Conservation (phyloP, 2,797 vertebrate genomes). For the Rousettus madagascariensis region DNA sequence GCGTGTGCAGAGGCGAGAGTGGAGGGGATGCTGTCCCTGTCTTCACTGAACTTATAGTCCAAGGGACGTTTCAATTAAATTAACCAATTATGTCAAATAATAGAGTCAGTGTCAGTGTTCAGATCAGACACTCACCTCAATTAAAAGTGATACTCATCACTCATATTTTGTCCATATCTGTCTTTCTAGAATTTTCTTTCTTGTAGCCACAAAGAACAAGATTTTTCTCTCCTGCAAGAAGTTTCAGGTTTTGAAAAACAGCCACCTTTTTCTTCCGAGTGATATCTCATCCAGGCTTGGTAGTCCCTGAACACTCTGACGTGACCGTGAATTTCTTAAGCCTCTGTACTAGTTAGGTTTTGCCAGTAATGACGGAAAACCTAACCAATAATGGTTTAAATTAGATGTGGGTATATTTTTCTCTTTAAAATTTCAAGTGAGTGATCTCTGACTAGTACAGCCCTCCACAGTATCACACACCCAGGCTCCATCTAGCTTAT, state of each 20-base stretch:
- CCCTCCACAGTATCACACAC: not conserved
- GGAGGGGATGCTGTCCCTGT: not conserved
- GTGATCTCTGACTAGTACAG: not conserved
- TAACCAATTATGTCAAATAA: not conserved
- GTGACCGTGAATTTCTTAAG: not conserved
- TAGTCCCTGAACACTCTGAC: not conserved
- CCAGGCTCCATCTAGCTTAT: not conserved
- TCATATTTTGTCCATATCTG: not conserved
- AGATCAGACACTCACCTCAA: not conserved
- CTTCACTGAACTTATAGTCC: not conserved
- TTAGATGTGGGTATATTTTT: not conserved
- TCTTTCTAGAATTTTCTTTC: conserved; percentile 1
- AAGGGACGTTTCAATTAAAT: not conserved
- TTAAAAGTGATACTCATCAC: not conserved
- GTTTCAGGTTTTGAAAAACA: not conserved
- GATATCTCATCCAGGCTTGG: not conserved
- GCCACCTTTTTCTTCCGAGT: not conserved
- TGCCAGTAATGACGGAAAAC: not conserved
- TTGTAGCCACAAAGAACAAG: not conserved
- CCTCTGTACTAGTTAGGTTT: not conserved
- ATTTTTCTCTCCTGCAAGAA: not conserved
- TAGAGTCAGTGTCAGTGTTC: not conserved
- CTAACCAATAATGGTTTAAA: not conserved
- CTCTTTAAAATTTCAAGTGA: not conserved
- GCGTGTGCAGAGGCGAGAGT: no score